Base-by-base conservation (phyloP, 2,888 invertebrate genomes). In the Eudemis profundana region DNA sequence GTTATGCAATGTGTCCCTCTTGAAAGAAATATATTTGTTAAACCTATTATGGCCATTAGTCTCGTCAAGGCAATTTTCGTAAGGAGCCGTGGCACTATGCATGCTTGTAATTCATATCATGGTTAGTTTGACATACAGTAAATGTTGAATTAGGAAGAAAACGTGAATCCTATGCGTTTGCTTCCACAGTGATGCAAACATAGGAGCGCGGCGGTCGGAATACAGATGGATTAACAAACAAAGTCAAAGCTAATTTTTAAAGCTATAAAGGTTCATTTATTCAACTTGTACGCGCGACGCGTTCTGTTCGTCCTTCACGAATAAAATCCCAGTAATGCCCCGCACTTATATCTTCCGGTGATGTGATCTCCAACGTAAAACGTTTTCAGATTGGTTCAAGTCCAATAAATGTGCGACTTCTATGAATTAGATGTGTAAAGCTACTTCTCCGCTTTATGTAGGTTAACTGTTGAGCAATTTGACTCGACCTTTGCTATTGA, bases 11-110 rank as follows among this genome's bases (percentile, higher is more conserved):
- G 77, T 78, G 79, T 79, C 78, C 77, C 74, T 81, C 77, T 82
- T 82, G 79, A 79, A 78, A 84, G 84, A 78, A 83, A 87, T 85
- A 84, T 89, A 84, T 90, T 90, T 90, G 86, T 83, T 74, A 76
- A 84, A 86, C 77, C 75, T 82, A 83, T 90, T 89, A 86, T 86
- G 77, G 70, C 81, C 77, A 79, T 83, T 85, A 84, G 83, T 79
- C 84, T 82, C 84, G 84, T 86, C 89, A 90, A 90, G 90, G 89
- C 70, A 74, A 73, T 87, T 87, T 87, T 89, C 84, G 86, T 84
- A 85, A 88, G 78, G 75, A 81, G 82, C 85, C 82, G 83, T 79
- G 81, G 74, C 72, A 74, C 69, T 71, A 67, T 49, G 69, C 67
- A 70, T 47, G 51, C 51, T 65, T 59, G 59, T 65, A 59, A 65